Evolutionary conservation across 2,113 vertebrate genomes (phyloP).

Genomic region (Mixornis gularis): DNA sequence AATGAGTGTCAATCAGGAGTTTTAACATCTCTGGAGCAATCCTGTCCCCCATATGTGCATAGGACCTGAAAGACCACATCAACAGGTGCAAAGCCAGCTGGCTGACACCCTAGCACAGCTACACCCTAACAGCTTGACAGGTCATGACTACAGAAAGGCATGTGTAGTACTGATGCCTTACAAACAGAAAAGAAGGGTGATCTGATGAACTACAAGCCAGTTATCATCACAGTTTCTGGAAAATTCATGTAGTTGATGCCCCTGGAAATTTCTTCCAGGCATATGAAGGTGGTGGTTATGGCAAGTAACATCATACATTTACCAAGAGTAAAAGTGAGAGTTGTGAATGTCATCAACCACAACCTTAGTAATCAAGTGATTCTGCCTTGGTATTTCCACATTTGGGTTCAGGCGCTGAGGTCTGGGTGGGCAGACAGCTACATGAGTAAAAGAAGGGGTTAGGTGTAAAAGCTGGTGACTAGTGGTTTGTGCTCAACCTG

Average conservation of each 20-base stretch:
- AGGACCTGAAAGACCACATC: neutral
- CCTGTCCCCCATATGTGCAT: fast-evolving
- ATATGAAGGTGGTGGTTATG: neutral
- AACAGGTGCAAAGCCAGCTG: neutral
- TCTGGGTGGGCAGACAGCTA: neutral
- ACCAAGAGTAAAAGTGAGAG: neutral
- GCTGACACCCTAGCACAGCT: neutral
- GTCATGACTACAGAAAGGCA: neutral
- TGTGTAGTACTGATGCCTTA: neutral
- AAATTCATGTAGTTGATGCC: neutral
- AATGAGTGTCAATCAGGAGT: neutral
- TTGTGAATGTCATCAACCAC: neutral
- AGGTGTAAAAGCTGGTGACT: neutral
- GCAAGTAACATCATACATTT: neutral
- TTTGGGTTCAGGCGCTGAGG: neutral
- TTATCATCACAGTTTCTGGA: neutral
- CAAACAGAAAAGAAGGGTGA: neutral
- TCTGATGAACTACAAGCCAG: neutral
- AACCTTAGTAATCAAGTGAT: neutral
- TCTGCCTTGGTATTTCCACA: neutral
- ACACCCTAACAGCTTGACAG: neutral
- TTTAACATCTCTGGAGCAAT: neutral
- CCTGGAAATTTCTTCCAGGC: neutral
- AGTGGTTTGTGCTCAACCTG: neutral
- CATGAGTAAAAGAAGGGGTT: neutral